Base-by-base conservation (phyloP, 2,797 vertebrate species). In the Oreonectes daqikongensis region DNA sequence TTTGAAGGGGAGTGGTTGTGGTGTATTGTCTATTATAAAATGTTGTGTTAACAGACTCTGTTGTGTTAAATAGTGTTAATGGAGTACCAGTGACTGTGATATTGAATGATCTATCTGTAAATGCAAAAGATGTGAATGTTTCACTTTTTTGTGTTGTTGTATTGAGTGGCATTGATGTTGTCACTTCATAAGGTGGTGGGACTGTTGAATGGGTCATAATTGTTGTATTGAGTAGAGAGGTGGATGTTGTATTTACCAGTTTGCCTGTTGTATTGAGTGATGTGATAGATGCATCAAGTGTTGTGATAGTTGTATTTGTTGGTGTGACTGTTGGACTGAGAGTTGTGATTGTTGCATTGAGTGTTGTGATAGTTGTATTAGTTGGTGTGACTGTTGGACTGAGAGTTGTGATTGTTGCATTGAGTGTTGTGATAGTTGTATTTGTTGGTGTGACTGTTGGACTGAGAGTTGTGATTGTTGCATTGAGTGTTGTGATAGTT, bases 1-100 rank as follows among this genome's bases (percentile, higher is more conserved):
- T 69, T 20, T 18, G 22, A 4, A n/a, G 24, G 5, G 5, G 11
- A 30, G 40, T 44, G 26, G 38, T 22, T 72, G 55, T 22, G 40
- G 20, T 72, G 44, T 22, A 32, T 32, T 60, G 40, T 30, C 18
- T 28, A 30, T 10, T 22, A 15, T 9, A 22, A 30, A 57, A 4
- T 48, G 73, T 76, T 35, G 4, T n/a, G 7, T 75, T 75, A 20
- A 6, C n/a, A n/a, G n/a, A n/a, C n/a, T n/a, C n/a, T 48, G 73
- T 76, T 35, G 4, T n/a, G 7, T 75, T 75, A 20, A 6, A n/a
- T 15, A 6, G 3, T 38, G 14, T 14, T 14, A 12, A 10, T 9
- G 42, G 12, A 20, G 40, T 40, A 40, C 17, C 46, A 48, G 32
- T 22, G 4, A 18, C 15, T 20, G 26, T 44, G 20, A 18, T 30